Base-by-base conservation (phyloP, 2,888 invertebrate genomes). In the Ptychoptera albimana region DNA sequence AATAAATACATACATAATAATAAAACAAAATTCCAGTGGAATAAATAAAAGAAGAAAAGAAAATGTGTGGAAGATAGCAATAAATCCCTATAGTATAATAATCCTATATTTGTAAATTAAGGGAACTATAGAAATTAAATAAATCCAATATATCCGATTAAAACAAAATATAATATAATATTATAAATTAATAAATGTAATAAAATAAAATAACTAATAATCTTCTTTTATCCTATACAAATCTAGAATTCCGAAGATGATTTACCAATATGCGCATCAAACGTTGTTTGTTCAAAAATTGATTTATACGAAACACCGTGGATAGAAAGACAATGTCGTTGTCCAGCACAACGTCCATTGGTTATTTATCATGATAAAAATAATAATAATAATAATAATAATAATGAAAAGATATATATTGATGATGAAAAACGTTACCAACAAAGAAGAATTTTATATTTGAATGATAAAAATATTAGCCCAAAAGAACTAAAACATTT, bases 261-360 rank as follows among this genome's bases (percentile, higher is more conserved):
- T 54, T 68, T 89, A 42, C 86, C 87, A 8, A 75, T 78, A 54
- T 89, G 88, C 63, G 73, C 78, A 43, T 73, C 81, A 34, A 73
- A 79, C 55, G 79, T 82, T 45, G 86, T 89, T 29, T 89, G 88
- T 70, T 87, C 83, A 57, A 87, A 86, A 65, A 80, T 89, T 49
- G 88, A 89, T 66, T 68, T 85, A 14, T 89, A 89, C 63, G 85
- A 84, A 56, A 67, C 78, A 45, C 88, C 88, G 9, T 88, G 88
- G 87, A 75, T 87, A 39, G 88, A 89, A 64, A 75, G 82, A 54
- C 86, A 86, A 59, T 89, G 88, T 59, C 76, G 82, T 48, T 89
- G 89, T 64, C 73, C 77, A 13, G 68, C 69, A 37, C 63, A 34
- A 8, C 34, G 8, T 9, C 34, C 15, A 11, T 15, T 49, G 35